Base-by-base conservation (phyloP, 2,888 invertebrate species). In the Fabriciana adippe region DNA sequence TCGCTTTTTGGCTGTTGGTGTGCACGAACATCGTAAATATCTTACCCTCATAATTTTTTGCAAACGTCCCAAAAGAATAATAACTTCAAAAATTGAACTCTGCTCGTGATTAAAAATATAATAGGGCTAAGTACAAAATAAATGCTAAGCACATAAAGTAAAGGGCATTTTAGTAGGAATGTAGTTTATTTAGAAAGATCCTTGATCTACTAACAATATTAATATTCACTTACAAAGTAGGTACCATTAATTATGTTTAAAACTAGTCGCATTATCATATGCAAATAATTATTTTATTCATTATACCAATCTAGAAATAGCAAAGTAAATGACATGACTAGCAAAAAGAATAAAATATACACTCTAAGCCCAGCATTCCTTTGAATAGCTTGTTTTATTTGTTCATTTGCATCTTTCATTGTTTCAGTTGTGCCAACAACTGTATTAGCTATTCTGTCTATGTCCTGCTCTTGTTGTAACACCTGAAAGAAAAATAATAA, bases 251-350 rank as follows among this genome's bases (percentile, higher is more conserved):
- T 41, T 41, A 3, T 11, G 8, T 41, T 41, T 41, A 11, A 11
- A 26, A 26, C 8, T 41, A 41, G 8, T 41, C 3, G 11, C 35
- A 41, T 41, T 41, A 41, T 41, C 35, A 26, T 26, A 26, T 26
- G 26, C 26, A 26, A 26, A 26, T 26, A 26, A 26, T 26, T 31
- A 50, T 50, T 61, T 88, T 88, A 92, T 77, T 97, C 97, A 94
- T 99, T 99, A 87, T 99, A 99, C 99, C 99, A 99, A 93, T 99
- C 99, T 64, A 99, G 93, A 88, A 99, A 99, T 13, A 99, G 92
- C 63, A 99, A 93, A 21, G 98, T 97, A 85, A 99, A 98, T 51
- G 99, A 98, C 95, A 99, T 96, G 51, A 99, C 98, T 75, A 99
- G 92, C 65, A 99, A 93, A 84, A 99, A 99, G 90, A 99, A 99